phyloP scores from a whole-genome alignment of 1,140 invertebrate genomes.

The Drosophila sp. region DNA sequence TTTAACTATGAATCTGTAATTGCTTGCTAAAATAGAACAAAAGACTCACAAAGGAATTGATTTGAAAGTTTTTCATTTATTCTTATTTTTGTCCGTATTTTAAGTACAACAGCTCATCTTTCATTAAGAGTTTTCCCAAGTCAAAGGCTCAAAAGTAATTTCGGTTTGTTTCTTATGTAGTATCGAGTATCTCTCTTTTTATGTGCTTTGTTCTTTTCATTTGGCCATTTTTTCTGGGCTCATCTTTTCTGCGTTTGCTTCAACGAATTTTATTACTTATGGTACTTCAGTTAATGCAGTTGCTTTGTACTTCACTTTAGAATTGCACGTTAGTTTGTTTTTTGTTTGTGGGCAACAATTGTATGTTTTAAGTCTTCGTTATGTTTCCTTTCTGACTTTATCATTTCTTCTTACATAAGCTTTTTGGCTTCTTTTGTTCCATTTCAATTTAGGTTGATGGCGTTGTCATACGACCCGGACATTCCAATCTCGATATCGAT shows the following conservation, averaged over 20 bases:
- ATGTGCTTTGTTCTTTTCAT: slow-evolving; percentile 19
- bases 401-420: too few species aligned
- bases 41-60: too few species aligned
- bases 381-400: slow-evolving; percentile 26
- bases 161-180: slow-evolving; percentile 12
- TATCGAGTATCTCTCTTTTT: slow-evolving; percentile 13
- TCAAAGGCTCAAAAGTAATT: slow-evolving; percentile 20
- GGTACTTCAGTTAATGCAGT: slow-evolving; percentile 36
- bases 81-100: slow-evolving; percentile 6
- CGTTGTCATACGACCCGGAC: slow-evolving; percentile 84
- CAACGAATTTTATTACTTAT: slow-evolving; percentile 72
- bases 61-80: slow-evolving; percentile 7
- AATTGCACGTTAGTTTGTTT: slow-evolving; percentile 4
- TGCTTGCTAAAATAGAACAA: too few species aligned
- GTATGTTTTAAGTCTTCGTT: slow-evolving; percentile 18
- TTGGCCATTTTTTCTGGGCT: slow-evolving; percentile 35
- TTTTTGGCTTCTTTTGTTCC: slow-evolving; percentile 23
- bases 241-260: slow-evolving; percentile 46
- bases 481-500: slow-evolving; percentile 87
- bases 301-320: slow-evolving; percentile 17
- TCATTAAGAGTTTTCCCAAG: slow-evolving; percentile 4
- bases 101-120: not conserved
- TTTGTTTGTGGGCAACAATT: slow-evolving; percentile 11
- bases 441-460: slow-evolving; percentile 85
- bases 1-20: too few species aligned